phyloP scores from a whole-genome alignment of 2,797 vertebrate species.

The Limnodromus scolopaceus region DNA sequence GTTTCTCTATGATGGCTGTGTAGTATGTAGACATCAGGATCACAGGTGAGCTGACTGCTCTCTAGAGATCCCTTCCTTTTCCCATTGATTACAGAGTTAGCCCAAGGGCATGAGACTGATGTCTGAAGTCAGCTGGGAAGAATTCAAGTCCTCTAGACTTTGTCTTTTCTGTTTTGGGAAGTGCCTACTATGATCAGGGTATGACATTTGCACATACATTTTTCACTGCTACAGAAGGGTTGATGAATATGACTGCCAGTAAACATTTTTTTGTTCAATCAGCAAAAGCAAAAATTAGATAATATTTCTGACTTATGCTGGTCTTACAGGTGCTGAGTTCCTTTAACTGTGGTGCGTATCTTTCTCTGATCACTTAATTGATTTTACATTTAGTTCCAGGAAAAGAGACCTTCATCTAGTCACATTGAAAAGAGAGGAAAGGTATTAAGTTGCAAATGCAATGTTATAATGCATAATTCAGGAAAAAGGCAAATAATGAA shows the following conservation, averaged over 20 bases:
- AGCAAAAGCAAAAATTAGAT: neutral
- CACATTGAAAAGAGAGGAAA: neutral
- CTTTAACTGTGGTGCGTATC: neutral
- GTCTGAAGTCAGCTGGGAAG: neutral
- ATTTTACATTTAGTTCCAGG: neutral
- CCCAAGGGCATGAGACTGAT: rapidly evolving
- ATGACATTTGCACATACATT: neutral
- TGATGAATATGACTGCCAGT: neutral
- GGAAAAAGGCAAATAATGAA: neutral
- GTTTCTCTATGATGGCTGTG: neutral
- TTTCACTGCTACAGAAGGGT: neutral
- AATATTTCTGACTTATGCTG: neutral
- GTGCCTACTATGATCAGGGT: neutral
- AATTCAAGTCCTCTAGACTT: neutral
- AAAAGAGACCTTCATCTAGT: neutral
- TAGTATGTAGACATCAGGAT: neutral
- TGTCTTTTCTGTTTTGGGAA: neutral
- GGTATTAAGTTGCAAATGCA: neutral
- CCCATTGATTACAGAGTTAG: neutral
- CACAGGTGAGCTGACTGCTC: neutral
- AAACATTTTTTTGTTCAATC: neutral
- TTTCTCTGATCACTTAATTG: neutral
- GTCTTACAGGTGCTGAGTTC: neutral
- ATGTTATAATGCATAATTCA: neutral
- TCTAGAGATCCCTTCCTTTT: neutral